Percentiles rank a stretch among this genome's conserved stretches.
These are phyloP conservation scores for Molothrus ater DNA, from an alignment of 2,797 vertebrate genomes.

Conservation along the genomic window DNA sequence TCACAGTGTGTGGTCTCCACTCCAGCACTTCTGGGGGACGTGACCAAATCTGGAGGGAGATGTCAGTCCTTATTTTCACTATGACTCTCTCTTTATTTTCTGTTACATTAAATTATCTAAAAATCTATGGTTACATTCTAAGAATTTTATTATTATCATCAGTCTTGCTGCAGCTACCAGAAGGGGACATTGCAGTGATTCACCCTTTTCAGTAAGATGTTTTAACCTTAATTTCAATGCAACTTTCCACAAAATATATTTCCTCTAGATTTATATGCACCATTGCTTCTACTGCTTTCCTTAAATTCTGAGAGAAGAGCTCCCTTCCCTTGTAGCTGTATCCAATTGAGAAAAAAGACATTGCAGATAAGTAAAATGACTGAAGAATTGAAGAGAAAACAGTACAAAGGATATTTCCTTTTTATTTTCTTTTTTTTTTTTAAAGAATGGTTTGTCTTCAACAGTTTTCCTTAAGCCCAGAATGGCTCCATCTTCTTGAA, in stretches of 20 bases:
- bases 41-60: not conserved
- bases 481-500: not conserved
- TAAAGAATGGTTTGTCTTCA: not conserved
- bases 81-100: not conserved
- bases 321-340: not conserved
- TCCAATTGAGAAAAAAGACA: not conserved
- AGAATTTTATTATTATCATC: not conserved
- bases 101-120: not conserved
- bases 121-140: not conserved
- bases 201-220: not conserved
- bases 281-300: not conserved
- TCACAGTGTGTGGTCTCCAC: accelerated
- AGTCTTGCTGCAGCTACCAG: not conserved
- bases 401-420: not conserved
- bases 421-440: not conserved
- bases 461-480: not conserved
- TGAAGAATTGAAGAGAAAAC: not conserved
- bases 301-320: not conserved
- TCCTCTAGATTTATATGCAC: not conserved
- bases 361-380: not conserved
- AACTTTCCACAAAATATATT: not conserved
- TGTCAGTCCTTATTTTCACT: not conserved
- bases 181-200: not conserved
- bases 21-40: not conserved
- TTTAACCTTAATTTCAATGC: not conserved